phyloP scores from a whole-genome alignment of 2,888 invertebrate species.

The Slavum lentiscoides region DNA sequence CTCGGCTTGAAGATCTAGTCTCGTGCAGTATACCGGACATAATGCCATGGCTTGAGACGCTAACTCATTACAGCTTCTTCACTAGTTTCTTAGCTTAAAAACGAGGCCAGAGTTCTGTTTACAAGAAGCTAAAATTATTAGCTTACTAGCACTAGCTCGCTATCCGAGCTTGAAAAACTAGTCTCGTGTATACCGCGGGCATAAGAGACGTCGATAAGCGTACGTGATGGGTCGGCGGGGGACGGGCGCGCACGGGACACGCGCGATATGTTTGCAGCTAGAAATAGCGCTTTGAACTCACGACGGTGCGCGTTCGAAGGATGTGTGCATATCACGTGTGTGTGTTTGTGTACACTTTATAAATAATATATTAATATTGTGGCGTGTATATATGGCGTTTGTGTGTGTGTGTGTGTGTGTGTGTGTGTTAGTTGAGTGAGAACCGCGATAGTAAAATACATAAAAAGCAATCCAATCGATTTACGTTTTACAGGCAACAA shows the following conservation, averaged over 20 bases:
- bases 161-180: no score
- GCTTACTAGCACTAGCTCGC: no score
- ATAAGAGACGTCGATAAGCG: conserved; percentile 14
- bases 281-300: background rate
- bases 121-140: no score
- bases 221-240: background rate
- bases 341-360: background rate
- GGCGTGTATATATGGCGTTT: background rate
- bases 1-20: no score
- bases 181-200: no score
- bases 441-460: background rate
- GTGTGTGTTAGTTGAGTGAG: background rate
- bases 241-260: background rate
- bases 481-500: background rate
- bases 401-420: no score
- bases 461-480: background rate
- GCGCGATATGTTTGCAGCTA: background rate
- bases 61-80: no score
- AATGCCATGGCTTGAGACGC: no score
- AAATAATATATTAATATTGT: background rate
- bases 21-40: no score
- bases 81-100: no score
- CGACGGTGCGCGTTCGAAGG: background rate
- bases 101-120: no score
- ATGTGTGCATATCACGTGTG: background rate